Conservation (phyloP, 2,888 invertebrate species). For the Boloria euphrosyne region DNA sequence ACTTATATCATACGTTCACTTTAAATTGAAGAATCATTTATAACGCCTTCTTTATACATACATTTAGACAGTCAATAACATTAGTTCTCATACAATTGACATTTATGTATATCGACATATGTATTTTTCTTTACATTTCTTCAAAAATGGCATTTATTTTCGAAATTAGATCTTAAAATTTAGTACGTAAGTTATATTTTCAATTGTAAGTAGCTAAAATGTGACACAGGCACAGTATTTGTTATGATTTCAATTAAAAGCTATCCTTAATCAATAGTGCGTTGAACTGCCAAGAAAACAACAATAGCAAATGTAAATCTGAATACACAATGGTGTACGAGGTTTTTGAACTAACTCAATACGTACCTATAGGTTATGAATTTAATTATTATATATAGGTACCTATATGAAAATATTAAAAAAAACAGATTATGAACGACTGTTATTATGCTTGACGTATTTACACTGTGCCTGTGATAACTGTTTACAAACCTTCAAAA, state of each 20-base stretch:
- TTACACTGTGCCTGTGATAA: slow-evolving; percentile 30
- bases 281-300: slow-evolving; percentile 36
- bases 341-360: slow-evolving; percentile 36
- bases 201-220: slow-evolving; percentile 43
- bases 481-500: slow-evolving; percentile 41
- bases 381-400: background rate
- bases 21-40: slow-evolving; percentile 28
- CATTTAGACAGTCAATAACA: slow-evolving; percentile 3
- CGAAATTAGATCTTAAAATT: slow-evolving; percentile 55
- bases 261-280: slow-evolving; percentile 31
- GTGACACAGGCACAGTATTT: slow-evolving; percentile 44
- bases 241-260: slow-evolving; percentile 29
- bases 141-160: slow-evolving; percentile 66
- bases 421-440: background rate
- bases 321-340: slow-evolving; percentile 34
- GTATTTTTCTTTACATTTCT: slow-evolving; percentile 38
- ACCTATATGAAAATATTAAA: background rate
- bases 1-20: slow-evolving; percentile 34
- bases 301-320: slow-evolving; percentile 38
- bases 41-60: slow-evolving; percentile 1
- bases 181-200: slow-evolving; percentile 47
- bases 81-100: slow-evolving; percentile 3
- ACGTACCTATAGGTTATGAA: background rate
- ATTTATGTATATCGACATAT: slow-evolving; percentile 15
- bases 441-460: background rate